Evolutionary conservation across 2,113 vertebrate genomes (phyloP), one percentile per base, ranked within the genome.

Genomic region (Cololabis saira): DNA sequence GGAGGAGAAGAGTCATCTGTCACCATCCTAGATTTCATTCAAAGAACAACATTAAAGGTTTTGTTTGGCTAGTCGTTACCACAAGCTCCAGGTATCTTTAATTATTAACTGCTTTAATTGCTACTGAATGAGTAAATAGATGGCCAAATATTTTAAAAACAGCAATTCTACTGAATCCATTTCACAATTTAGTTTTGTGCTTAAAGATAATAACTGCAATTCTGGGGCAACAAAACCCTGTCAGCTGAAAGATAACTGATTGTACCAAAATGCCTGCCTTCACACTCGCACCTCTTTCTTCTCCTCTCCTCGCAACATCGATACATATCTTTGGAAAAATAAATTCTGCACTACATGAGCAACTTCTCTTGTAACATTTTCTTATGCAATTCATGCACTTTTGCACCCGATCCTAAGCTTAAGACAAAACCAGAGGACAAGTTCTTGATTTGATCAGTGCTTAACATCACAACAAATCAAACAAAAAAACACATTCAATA

Each of bases 141-240:
- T 50, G 33, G 15, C 5, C 37, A 19, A 21, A 66, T 54, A 62
- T 47, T 56, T 48, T 27, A 47, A 50, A 57, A 54, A 41, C 56
- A 53, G 30, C 19, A n/a, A 76, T 64, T 71, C 18, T 48, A 42
- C 52, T 27, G 55, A 81, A 68, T 87, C 80, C 74, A 85, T 81
- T 84, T 61, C 49, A 67, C 76, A 59, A 55, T 75, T 40, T 18
- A 53, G 61, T 64, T 71, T 61, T 83, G 81, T 74, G 69, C 61
- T 30, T 21, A 68, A 57, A 76, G 74, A 80, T 87, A 79, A 81
- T 79, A 80, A 77, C 75, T 76, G 53, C 55, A 62, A 53, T 58
- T 81, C 33, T 33, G 53, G 49, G 40, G 22, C 53, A 61, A 64
- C 61, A 44, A 67, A 68, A 45, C 43, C 43, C 44, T 13, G 53